phyloP scores from a whole-genome alignment of 2,797 vertebrate genomes.

The Myripristis jacobus region DNA sequence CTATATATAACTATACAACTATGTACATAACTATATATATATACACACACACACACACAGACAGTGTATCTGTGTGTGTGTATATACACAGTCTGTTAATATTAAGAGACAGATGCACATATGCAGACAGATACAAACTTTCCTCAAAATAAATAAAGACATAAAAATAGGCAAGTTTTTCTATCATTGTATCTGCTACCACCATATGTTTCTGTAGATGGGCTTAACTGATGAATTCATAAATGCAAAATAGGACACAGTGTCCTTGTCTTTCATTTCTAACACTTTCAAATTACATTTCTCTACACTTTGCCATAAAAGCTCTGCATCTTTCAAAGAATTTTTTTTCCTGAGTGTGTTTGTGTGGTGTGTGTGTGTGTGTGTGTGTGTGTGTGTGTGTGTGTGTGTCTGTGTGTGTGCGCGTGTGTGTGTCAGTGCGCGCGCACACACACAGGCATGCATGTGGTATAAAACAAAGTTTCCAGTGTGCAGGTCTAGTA shows the following conservation, averaged over 20 bases:
- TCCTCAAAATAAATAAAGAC: no score
- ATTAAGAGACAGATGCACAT: background rate
- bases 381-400: background rate
- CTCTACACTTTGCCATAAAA: constrained; percentile 44
- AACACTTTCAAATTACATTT: constrained; percentile 36
- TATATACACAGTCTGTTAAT: no score
- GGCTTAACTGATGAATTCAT: constrained; percentile 45
- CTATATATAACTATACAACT: no score
- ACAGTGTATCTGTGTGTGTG: no score
- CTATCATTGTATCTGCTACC: constrained; percentile 13
- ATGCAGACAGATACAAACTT: constrained; percentile 12
- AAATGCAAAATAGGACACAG: constrained; percentile 48
- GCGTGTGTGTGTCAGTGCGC: constrained; percentile 8
- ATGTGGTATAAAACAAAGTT: constrained; percentile 61
- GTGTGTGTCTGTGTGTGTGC: constrained; percentile 11
- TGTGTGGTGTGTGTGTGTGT: constrained; percentile 17
- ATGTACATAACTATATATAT: no score
- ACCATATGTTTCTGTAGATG: constrained; percentile 9
- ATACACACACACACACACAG: no score
- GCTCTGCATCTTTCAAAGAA: constrained; percentile 44
- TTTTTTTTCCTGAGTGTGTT: no score
- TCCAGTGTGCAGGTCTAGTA: constrained; percentile 57
- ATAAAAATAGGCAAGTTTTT: no score
- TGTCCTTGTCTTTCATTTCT: constrained; percentile 51
- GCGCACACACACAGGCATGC: constrained; percentile 1